Base-by-base conservation (phyloP, 2,113 vertebrate species). In the Varanus komodoensis region DNA sequence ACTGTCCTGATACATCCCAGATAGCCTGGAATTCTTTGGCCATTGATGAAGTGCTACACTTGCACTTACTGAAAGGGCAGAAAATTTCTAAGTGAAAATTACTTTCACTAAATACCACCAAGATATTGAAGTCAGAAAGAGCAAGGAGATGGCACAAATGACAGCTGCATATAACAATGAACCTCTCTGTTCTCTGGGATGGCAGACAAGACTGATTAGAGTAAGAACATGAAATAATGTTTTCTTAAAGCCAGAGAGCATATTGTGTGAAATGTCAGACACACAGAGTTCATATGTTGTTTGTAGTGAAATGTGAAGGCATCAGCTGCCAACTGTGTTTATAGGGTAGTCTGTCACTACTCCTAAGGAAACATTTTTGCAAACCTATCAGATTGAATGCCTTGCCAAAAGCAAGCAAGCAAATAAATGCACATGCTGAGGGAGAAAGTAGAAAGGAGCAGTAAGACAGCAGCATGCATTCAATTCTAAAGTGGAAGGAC, bases 21-120 rank as follows among this genome's bases (percentile, higher is more conserved):
- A 99, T 99, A 99, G 98, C 98, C 95, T 90, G 92, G 97, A 98
- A 98, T 98, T 98, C 98, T 98, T 98, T 97, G 98, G 96, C 98
- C 98, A 98, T 98, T 99, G 98, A 99, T 99, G 98, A 99, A 99
- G 98, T 99, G 98, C 97, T 97, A 97, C 97, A 98, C 98, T 98
- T 97, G 98, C 98, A 97, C 97, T 98, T 97, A 97, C 97, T 96
- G 97, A 98, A 98, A 98, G 98, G 98, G 97, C 97, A 98, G 95
- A 98, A 98, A 97, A 98, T 98, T 99, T 99, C 97, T 95, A 98
- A 98, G 98, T 98, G 98, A 98, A 97, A 98, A 98, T 98, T 98
- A 98, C 98, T 99, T 99, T 98, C 98, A 97, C 97, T 97, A 97
- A 98, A 98, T 97, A 98, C 97, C 97, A 96, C 96, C 95, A 96